phyloP scores from a whole-genome alignment of 2,113 vertebrate genomes.

The Gymnogyps californianus region DNA sequence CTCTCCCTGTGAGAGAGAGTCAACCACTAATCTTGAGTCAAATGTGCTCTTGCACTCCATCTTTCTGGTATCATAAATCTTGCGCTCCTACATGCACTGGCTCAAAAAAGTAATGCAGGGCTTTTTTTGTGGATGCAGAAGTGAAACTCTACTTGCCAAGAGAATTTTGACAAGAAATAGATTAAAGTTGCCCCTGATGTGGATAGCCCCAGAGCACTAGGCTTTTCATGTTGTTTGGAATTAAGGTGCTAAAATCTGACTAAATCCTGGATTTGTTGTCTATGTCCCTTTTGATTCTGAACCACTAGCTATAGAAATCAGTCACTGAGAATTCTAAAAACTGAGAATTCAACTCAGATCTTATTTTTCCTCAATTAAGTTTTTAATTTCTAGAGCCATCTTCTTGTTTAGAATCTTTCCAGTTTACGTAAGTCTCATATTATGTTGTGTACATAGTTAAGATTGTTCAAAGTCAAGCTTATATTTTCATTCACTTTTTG shows the following conservation, averaged over 20 bases:
- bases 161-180: neutral
- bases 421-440: neutral
- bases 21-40: neutral
- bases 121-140: neutral
- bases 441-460: neutral
- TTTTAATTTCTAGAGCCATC: neutral
- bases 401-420: neutral
- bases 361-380: neutral
- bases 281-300: neutral
- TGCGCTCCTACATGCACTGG: neutral
- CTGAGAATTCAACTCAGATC: neutral
- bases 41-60: rapidly evolving
- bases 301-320: neutral
- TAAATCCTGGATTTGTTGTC: neutral
- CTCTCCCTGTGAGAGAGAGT: neutral
- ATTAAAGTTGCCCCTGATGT: neutral
- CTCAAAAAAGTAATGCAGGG: neutral
- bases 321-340: neutral
- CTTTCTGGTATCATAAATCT: neutral
- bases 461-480: neutral
- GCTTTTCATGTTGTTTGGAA: neutral
- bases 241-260: neutral
- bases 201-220: neutral
- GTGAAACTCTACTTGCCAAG: neutral
- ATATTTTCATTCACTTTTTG: neutral